Evolutionary conservation across 2,797 vertebrate genomes (phyloP).

Genomic region (Meriones psammophilus): DNA sequence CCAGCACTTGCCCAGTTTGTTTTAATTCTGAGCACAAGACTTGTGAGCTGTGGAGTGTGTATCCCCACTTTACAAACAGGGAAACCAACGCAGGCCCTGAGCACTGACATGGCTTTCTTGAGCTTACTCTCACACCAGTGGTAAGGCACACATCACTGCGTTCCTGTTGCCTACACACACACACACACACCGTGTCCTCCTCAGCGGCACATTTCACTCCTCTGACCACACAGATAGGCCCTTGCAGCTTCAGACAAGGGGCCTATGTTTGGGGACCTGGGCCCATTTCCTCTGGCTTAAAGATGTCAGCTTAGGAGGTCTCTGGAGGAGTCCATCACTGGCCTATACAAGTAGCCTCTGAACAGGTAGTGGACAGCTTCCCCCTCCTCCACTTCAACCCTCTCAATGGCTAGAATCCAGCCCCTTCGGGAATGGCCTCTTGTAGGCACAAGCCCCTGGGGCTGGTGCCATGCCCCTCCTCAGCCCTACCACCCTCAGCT

Average conservation of each 20-base stretch:
- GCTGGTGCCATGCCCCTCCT: neutral
- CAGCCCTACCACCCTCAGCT: neutral
- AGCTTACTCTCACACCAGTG: neutral
- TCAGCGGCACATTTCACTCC: neutral
- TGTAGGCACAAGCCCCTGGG: neutral
- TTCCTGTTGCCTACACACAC: too few species aligned
- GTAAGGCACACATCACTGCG: neutral
- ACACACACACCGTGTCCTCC: neutral
- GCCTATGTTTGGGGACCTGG: neutral
- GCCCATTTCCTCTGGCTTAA: neutral
- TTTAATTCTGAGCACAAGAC: neutral
- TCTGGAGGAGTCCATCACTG: too few species aligned
- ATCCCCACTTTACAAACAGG: neutral
- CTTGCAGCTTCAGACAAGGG: neutral
- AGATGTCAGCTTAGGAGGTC: neutral
- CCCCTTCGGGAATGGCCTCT: neutral
- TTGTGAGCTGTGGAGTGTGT: neutral
- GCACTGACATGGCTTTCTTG: neutral
- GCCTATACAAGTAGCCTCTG: too few species aligned
- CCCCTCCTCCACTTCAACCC: too few species aligned
- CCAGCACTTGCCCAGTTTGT: neutral
- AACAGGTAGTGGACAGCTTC: accelerated
- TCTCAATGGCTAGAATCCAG: too few species aligned
- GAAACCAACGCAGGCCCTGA: neutral
- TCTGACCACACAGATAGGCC: neutral